Evolutionary conservation across 2,113 vertebrate genomes (phyloP).

Genomic region (Campylomormyrus numenius): DNA sequence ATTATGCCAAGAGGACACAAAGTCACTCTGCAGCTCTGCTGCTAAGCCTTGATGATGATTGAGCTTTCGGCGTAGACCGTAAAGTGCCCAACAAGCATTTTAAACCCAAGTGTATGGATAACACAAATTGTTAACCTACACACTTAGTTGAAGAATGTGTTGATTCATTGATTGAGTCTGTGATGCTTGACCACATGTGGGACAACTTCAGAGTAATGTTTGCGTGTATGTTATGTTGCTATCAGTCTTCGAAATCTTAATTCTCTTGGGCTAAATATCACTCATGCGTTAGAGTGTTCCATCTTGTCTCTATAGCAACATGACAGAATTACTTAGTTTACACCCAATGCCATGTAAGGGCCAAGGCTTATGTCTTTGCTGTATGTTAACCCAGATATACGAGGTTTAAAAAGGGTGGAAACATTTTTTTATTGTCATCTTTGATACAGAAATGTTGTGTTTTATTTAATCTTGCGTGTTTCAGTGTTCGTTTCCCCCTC

Average conservation of each 20-base stretch:
- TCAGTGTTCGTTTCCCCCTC: neutral
- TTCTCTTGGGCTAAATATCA: conserved; percentile 26
- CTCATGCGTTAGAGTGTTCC: conserved; percentile 19
- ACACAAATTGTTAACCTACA: neutral
- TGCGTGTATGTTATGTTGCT: neutral
- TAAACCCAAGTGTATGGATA: neutral
- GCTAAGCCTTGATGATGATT: neutral
- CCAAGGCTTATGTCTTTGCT: conserved; percentile 14
- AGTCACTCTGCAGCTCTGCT: neutral
- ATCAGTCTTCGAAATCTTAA: conserved; percentile 18
- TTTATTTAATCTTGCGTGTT: conserved; percentile 12
- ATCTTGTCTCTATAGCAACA: conserved; percentile 38
- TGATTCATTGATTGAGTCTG: neutral
- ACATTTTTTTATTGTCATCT: conserved; percentile 8
- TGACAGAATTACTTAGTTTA: conserved; percentile 19
- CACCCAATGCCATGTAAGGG: conserved; percentile 7
- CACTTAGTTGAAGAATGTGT: neutral
- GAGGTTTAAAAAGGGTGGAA: neutral
- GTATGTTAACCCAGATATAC: conserved; percentile 6
- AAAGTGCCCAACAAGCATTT: neutral
- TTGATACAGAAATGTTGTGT: neutral
- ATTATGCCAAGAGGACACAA: neutral
- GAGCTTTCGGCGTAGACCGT: neutral
- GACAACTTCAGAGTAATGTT: conserved; percentile 27
- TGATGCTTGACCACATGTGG: conserved; percentile 16